A percentile compares a stretch with the other conserved stretches of the same genome.
Conservation (phyloP, 2,888 invertebrate species). For the Gerris lacustris region DNA sequence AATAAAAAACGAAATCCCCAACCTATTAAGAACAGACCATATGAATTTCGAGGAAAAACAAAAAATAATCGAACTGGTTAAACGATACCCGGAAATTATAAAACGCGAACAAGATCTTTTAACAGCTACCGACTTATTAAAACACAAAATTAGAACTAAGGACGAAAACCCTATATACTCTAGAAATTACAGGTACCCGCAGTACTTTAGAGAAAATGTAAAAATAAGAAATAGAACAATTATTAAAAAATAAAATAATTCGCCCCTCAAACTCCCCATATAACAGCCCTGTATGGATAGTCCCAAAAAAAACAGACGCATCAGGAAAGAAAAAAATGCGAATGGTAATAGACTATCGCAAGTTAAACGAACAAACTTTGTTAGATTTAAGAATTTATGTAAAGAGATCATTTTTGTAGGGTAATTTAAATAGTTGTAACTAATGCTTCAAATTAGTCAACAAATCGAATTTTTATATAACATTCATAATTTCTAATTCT, state of each 20-base stretch:
- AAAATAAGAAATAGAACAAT: constrained; percentile 16
- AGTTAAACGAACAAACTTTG: constrained; percentile 18
- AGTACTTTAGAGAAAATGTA: constrained; percentile 17
- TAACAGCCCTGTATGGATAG: constrained; percentile 17
- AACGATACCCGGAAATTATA: constrained; percentile 5
- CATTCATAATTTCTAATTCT: no score
- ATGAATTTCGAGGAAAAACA: constrained; percentile 10
- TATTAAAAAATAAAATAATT: constrained; percentile 21
- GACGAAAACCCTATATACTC: constrained; percentile 19
- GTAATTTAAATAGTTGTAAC: no score
- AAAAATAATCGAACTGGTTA: constrained; percentile 3
- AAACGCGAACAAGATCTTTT: constrained; percentile 16
- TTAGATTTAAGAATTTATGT: no score
- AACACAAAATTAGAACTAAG: constrained; percentile 17
- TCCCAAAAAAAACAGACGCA: constrained; percentile 18
- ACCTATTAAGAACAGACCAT: constrained; percentile 11
- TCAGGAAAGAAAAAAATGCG: constrained; percentile 17
- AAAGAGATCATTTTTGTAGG: no score
- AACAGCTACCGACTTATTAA: constrained; percentile 14
- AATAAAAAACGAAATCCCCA: neutral
- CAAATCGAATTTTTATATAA: no score
- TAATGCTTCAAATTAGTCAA: no score
- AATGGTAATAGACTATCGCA: constrained; percentile 18
- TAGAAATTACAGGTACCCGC: constrained; percentile 19
- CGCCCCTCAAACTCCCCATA: constrained; percentile 16